A percentile compares a stretch with the other conserved stretches of the same genome.
Evolutionary conservation across 2,113 vertebrate species (phyloP).

Genomic region (Psilopsiagon aurifrons): DNA sequence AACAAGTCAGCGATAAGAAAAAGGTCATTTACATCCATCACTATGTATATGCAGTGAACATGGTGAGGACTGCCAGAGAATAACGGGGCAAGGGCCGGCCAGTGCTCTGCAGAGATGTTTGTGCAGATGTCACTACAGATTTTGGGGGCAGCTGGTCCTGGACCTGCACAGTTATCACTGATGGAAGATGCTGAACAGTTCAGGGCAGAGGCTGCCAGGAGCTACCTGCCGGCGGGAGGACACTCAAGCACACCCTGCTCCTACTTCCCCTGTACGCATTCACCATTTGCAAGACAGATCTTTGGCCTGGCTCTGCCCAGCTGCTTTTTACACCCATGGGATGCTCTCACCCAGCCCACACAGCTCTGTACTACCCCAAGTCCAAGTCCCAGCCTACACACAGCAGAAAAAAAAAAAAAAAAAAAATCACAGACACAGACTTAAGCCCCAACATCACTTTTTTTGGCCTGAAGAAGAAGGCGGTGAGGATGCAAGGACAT

Average conservation of each 20-base stretch:
- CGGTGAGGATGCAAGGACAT: background rate
- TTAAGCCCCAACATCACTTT: background rate
- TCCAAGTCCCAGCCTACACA: background rate
- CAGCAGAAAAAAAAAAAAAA: background rate
- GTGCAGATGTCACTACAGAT: background rate
- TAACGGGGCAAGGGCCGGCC: background rate
- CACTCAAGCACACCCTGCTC: background rate
- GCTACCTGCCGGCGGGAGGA: background rate
- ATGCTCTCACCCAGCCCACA: background rate
- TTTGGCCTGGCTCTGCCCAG: background rate
- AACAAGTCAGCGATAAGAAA: background rate
- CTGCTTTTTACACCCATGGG: background rate
- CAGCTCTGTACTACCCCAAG: background rate
- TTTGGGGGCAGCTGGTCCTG: background rate
- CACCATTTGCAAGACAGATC: background rate
- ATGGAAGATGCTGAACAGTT: background rate
- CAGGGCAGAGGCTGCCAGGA: background rate
- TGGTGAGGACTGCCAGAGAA: background rate
- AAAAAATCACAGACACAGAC: background rate
- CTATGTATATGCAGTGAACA: background rate
- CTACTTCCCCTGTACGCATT: background rate
- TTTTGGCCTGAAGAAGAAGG: background rate
- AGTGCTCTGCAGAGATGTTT: background rate
- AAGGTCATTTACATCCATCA: background rate
- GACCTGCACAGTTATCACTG: background rate